Base-by-base conservation (phyloP, 2,888 invertebrate species). In the Eumacrocentrus americanus region DNA sequence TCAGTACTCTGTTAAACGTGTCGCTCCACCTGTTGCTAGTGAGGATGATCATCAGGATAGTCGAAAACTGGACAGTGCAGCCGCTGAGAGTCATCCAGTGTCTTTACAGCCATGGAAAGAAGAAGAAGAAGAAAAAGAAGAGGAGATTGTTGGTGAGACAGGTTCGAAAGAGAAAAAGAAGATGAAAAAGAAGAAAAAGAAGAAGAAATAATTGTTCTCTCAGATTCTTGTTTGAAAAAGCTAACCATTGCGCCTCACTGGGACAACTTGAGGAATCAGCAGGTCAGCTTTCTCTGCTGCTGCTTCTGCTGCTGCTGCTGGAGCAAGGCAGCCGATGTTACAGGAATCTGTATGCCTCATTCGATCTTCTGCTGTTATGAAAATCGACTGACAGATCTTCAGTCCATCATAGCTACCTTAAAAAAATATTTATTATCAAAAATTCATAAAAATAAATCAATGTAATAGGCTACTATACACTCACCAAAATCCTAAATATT, bases 1-100 rank as follows among this genome's bases (percentile, higher is more conserved):
- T 9, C 71, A 72, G 40, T 74, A 70, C 46, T 69, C 64, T 16
- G 71, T 79, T 0, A 72, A 71, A 25, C 66, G 71, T 53, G 55
- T 75, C 7, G 56, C 64, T 25, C 53, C 62, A 22, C 61, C 64
- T 5, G 37, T 29, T 14, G 48, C 40, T 18, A 34, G 37, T 5
- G 53, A 57, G 18, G 48, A 46, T 1, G 62, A 64, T 23, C 51
- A 58, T 29, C 63, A 48, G 23, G 62, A 42, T 4, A 29, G 29
- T 29, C 29, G 29, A 48, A 62, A 51, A 23, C 38, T 59, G 11
- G 64, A 63, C 44, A 34, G 25, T 12, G 61, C 48, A 42, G 62
- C 61, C 44, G 52, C 55, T 7, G 65, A 62, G 9, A n/a, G n/a
- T n/a, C n/a, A n/a, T n/a, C n/a, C n/a, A n/a, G n/a, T n/a, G n/a